Percentiles rank a stretch among this genome's conserved stretches.
Conservation (phyloP, 2,113 vertebrate species). For the Paraplagusia blochii region DNA sequence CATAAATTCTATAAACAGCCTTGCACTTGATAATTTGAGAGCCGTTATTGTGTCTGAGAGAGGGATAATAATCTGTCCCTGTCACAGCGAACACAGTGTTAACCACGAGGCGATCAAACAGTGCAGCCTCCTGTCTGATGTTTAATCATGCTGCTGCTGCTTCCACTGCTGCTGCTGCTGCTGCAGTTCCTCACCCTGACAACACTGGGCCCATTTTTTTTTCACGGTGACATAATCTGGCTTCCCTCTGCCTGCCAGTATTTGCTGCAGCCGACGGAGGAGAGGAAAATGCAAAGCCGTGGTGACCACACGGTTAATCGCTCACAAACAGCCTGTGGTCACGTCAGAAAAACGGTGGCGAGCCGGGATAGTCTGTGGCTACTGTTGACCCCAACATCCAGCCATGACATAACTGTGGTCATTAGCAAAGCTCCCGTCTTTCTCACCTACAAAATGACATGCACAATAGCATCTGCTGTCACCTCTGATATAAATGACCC, state of each 20-base stretch:
- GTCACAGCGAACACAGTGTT: slow-evolving; percentile 45
- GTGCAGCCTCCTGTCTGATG: slow-evolving; percentile 30
- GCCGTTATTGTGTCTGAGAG: slow-evolving; percentile 34
- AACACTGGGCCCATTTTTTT: slow-evolving; percentile 22
- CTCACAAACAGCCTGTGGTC: slow-evolving; percentile 28
- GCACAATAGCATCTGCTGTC: slow-evolving; percentile 41
- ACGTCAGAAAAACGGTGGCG: slow-evolving; percentile 35
- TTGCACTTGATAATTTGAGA: slow-evolving; percentile 41
- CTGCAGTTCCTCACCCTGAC: slow-evolving; percentile 52
- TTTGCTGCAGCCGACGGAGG: slow-evolving; percentile 25
- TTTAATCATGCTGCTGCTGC: slow-evolving; percentile 41
- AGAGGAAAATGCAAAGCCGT: slow-evolving; percentile 14
- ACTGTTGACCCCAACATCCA: slow-evolving; percentile 44
- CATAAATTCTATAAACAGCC: slow-evolving; percentile 37
- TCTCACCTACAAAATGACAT: slow-evolving; percentile 9
- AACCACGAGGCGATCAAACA: slow-evolving; percentile 54
- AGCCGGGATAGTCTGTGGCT: slow-evolving; percentile 35
- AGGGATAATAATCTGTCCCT: slow-evolving; percentile 43
- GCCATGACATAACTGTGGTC: slow-evolving; percentile 32
- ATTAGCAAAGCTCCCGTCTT: slow-evolving; percentile 50
- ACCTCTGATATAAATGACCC: slow-evolving; percentile 52
- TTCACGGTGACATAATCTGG: slow-evolving; percentile 40
- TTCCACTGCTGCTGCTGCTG: slow-evolving; percentile 12
- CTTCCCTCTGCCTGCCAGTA: slow-evolving; percentile 22
- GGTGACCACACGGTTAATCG: slow-evolving; percentile 40